Evolutionary conservation across 2,888 invertebrate genomes (phyloP).

Genomic region (Linhomoeus sp.): DNA sequence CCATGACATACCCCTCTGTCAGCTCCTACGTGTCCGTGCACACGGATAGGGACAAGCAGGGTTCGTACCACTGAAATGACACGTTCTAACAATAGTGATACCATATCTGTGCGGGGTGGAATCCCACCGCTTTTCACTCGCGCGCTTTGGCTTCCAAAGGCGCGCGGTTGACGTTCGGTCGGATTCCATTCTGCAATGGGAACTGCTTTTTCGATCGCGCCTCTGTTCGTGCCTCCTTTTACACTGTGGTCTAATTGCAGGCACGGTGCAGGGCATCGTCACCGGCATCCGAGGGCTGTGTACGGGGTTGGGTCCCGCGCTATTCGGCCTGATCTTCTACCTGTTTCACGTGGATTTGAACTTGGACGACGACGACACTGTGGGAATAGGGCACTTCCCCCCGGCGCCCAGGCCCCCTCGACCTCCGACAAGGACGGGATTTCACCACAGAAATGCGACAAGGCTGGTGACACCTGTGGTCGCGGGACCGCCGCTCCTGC

Average conservation of each 20-base stretch:
- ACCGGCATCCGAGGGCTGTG: constrained; percentile 95
- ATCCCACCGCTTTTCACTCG: too few species aligned
- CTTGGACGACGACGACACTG: constrained; percentile 33
- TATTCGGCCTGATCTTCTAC: constrained; percentile 95
- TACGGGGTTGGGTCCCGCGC: constrained; percentile 90
- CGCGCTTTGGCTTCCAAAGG: too few species aligned
- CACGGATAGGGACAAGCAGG: constrained; percentile 91
- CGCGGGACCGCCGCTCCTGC: background rate
- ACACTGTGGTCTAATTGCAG: constrained; percentile 29
- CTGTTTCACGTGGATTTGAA: constrained; percentile 92
- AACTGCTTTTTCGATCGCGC: too few species aligned
- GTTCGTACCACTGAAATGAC: constrained; percentile 35
- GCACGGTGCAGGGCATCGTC: constrained; percentile 86
- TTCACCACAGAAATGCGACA: too few species aligned
- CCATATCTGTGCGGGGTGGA: constrained; percentile 1
- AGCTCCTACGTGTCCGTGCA: constrained; percentile 94
- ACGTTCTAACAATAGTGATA: too few species aligned
- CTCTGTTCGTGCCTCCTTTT: too few species aligned
- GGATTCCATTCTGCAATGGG: too few species aligned
- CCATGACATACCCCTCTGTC: constrained; percentile 94
- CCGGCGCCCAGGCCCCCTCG: background rate
- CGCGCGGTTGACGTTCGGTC: too few species aligned
- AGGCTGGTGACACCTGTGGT: too few species aligned
- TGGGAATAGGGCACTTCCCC: background rate
- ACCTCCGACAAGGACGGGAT: too few species aligned